A percentile compares a stretch with the other conserved stretches of the same genome.
These are phyloP conservation scores for Trypoxylus dichotomus DNA, from an alignment of 1,140 invertebrate species.

Conservation along the genomic window DNA sequence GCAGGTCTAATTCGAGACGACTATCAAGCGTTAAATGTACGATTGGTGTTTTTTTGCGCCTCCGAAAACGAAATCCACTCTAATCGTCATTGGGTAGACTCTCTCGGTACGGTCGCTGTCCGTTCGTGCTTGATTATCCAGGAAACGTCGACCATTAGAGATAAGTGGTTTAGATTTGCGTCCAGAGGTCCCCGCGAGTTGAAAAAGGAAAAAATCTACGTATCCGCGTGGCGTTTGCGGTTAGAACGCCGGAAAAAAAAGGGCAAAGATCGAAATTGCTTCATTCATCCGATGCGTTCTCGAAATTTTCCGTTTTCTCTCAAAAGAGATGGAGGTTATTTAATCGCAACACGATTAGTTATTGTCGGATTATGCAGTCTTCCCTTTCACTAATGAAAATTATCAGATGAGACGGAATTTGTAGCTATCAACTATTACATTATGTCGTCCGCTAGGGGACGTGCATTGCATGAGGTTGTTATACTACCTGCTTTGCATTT, in stretches of 20 bases:
- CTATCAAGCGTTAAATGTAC: background rate
- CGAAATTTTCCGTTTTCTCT: background rate
- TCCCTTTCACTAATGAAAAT: background rate
- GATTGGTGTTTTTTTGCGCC: background rate
- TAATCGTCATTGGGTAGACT: background rate
- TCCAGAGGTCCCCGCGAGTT: background rate
- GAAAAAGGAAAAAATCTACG: background rate
- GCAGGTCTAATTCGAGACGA: background rate
- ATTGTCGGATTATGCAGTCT: too few relatives aligned
- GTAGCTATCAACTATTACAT: background rate
- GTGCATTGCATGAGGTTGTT: background rate
- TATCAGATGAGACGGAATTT: background rate
- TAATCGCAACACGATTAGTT: too few relatives aligned
- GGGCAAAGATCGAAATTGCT: background rate
- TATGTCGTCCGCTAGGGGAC: background rate
- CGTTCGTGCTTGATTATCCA: background rate
- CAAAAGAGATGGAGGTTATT: too few relatives aligned
- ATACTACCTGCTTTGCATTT: conserved; percentile 2
- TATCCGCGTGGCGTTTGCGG: background rate
- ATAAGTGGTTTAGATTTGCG: background rate
- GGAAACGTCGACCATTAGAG: background rate
- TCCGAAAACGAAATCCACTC: background rate
- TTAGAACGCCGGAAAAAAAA: background rate
- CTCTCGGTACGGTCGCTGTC: too few relatives aligned
- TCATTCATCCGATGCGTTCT: background rate